Percentiles rank a stretch among this genome's conserved stretches.
Evolutionary conservation across 2,888 invertebrate species (phyloP).

Genomic region (Barypeithes pellucidus): DNA sequence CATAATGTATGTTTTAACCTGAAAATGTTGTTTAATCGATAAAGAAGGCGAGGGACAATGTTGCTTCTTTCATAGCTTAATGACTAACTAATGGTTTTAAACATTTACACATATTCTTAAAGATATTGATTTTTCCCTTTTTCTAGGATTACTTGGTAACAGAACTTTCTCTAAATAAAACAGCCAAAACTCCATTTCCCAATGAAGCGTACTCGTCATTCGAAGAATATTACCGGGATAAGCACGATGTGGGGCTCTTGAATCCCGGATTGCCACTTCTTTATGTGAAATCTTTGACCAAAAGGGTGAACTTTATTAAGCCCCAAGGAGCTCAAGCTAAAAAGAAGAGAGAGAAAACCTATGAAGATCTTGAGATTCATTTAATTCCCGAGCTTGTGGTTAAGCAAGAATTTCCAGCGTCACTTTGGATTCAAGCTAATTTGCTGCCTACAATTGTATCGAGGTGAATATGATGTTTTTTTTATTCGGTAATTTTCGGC

Average conservation of each 20-base stretch:
- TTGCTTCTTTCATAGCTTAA: too few relatives aligned
- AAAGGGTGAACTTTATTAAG: constrained; percentile 76
- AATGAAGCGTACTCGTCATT: constrained; percentile 76
- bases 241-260: constrained; percentile 80
- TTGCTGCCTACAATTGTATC: constrained; percentile 90
- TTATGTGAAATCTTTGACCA: constrained; percentile 82
- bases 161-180: constrained; percentile 78
- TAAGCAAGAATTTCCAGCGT: constrained; percentile 79
- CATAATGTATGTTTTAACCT: too few relatives aligned
- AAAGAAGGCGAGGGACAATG: too few relatives aligned
- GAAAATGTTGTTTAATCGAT: too few relatives aligned
- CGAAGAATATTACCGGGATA: constrained; percentile 82
- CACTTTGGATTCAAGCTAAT: constrained; percentile 89
- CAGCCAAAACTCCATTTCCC: constrained; percentile 80
- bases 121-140: constrained; percentile 1
- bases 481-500: too few relatives aligned
- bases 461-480: constrained; percentile 71
- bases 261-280: constrained; percentile 84
- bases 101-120: too few relatives aligned
- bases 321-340: constrained; percentile 70
- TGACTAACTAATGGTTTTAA: too few relatives aligned
- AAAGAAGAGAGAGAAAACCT: constrained; percentile 68
- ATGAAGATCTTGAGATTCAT: constrained; percentile 77
- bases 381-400: constrained; percentile 92
- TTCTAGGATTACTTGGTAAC: constrained; percentile 79